Conservation (phyloP, 2,113 vertebrate species). For the Rhizomys pruinosus region DNA sequence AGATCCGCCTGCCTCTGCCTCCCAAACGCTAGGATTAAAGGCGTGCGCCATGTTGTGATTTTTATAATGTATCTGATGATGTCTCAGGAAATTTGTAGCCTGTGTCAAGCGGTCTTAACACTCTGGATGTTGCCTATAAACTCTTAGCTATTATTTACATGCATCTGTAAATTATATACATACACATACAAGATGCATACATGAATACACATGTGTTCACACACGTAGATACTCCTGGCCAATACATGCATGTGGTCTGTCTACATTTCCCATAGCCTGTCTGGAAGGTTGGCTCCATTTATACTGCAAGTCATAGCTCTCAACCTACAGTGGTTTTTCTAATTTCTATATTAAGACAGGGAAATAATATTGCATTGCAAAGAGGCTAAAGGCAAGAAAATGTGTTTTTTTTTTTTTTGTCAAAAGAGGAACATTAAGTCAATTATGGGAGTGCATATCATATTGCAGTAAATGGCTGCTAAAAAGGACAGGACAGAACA, state of each 20-base stretch:
- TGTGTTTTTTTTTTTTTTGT: conserved; percentile 5
- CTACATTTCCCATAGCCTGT: not conserved
- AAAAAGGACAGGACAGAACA: not conserved
- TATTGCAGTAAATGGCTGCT: not conserved
- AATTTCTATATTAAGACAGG: not conserved
- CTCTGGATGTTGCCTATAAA: not conserved
- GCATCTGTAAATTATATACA: not conserved
- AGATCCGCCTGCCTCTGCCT: no score
- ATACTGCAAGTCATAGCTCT: not conserved
- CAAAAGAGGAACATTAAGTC: not conserved
- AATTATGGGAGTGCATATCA: not conserved
- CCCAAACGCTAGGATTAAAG: no score
- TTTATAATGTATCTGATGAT: conserved; percentile 28
- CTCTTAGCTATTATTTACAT: not conserved
- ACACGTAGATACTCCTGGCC: not conserved
- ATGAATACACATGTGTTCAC: not conserved
- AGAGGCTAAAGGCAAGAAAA: conserved; percentile 4
- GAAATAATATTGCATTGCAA: not conserved
- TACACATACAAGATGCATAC: no score
- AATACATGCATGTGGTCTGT: not conserved
- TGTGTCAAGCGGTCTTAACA: not conserved
- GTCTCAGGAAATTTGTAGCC: not conserved
- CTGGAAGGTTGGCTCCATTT: not conserved
- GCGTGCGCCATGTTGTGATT: no score
- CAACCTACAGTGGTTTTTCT: not conserved